Evolutionary conservation across 2,797 vertebrate species (phyloP).

Genomic region (Pangasius macronema): DNA sequence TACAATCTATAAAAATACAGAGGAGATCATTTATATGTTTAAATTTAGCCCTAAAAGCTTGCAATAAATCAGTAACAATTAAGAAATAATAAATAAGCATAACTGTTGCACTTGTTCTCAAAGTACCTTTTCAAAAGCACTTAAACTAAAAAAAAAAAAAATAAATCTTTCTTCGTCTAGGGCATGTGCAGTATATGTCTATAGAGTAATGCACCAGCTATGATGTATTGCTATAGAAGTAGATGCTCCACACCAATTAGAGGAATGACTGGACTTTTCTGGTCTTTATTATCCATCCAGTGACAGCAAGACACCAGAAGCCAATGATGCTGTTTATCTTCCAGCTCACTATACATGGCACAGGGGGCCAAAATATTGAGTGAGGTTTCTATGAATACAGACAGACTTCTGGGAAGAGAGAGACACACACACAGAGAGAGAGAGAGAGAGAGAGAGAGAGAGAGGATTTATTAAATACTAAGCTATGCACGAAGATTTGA

Average conservation of each 20-base stretch:
- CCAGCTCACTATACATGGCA: neutral
- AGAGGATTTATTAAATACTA: slow-evolving; percentile 14
- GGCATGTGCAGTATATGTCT: neutral
- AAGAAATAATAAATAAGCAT: neutral
- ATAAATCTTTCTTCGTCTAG: neutral
- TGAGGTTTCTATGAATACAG: slow-evolving; percentile 22
- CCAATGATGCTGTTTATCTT: slow-evolving; percentile 14
- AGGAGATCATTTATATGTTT: neutral
- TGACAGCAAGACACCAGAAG: slow-evolving; percentile 18
- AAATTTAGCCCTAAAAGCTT: neutral
- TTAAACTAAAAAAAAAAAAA: neutral
- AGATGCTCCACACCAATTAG: slow-evolving; percentile 41
- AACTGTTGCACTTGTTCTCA: neutral
- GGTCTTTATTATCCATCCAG: slow-evolving; percentile 36
- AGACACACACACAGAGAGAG: too few relatives aligned
- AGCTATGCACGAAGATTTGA: neutral
- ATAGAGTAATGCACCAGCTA: neutral
- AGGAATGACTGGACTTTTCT: slow-evolving; percentile 8
- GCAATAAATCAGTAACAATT: neutral
- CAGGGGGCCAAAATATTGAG: neutral
- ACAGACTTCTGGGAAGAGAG: neutral
- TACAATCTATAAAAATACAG: neutral
- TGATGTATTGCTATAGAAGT: slow-evolving; percentile 28
- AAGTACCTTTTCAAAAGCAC: neutral
- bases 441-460: neutral